Evolutionary conservation across 2,888 invertebrate species (phyloP).

Genomic region (Zonitis immaculata): DNA sequence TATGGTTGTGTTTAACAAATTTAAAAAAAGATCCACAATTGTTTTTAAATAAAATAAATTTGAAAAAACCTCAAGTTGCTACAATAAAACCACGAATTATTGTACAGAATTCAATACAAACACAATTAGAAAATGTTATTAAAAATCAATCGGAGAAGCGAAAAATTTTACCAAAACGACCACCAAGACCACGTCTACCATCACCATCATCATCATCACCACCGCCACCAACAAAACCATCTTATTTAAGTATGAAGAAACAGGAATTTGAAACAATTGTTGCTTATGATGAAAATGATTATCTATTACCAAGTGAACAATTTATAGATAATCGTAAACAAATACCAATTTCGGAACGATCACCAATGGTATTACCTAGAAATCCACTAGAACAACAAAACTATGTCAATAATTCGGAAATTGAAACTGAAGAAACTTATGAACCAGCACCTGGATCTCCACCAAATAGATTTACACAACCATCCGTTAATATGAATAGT

Average conservation of each 20-base stretch:
- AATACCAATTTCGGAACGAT: not conserved
- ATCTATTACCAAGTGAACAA: not conserved
- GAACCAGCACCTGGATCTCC: not conserved
- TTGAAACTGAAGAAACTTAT: not conserved
- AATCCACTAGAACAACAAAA: not conserved
- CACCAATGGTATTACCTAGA: not conserved
- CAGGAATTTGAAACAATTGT: not conserved
- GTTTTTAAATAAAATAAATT: not conserved
- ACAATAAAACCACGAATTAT: not conserved
- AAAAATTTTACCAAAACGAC: not conserved
- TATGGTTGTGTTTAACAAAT: not conserved
- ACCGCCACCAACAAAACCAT: not conserved
- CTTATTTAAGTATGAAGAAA: not conserved
- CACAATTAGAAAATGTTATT: not conserved
- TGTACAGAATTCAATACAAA: not conserved
- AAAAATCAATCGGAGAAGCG: not conserved
- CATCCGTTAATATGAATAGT: no score
- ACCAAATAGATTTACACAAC: no score
- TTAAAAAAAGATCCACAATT: not conserved
- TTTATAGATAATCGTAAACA: not conserved
- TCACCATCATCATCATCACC: no score
- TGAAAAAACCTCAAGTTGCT: not conserved
- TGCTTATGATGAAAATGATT: not conserved
- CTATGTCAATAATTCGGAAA: not conserved
- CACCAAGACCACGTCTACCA: not conserved